These are phyloP conservation scores for Momotus momota DNA, from an alignment of 2,797 vertebrate species.

Conservation along the genomic window DNA sequence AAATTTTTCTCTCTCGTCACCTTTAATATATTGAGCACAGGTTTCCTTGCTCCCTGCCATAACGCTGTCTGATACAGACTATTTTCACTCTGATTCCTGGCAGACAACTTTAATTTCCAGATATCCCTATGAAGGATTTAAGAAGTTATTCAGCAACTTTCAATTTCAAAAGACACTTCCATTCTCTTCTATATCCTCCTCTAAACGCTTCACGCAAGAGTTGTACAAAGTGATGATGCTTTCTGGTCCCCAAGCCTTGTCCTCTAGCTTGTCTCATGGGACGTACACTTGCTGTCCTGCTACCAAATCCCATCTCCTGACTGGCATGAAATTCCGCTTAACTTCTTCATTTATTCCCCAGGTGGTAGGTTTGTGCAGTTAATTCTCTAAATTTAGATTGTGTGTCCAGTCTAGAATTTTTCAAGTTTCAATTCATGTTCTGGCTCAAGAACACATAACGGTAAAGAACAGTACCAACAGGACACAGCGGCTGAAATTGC, in stretches of 20 bases:
- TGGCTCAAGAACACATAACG: neutral
- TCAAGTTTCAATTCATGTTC: neutral
- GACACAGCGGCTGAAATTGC: neutral
- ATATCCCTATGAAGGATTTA: neutral
- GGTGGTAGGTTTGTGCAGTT: neutral
- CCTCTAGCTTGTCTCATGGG: neutral
- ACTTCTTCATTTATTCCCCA: neutral
- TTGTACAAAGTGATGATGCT: neutral
- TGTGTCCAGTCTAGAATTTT: neutral
- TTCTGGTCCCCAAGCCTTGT: neutral
- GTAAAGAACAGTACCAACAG: neutral
- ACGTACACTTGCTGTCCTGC: rapidly evolving
- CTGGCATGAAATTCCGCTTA: neutral
- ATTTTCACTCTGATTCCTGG: neutral
- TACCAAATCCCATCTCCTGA: neutral
- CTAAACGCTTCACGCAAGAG: neutral
- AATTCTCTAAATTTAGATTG: neutral
- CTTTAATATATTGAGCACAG: neutral
- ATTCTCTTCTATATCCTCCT: neutral
- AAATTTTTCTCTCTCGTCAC: neutral
- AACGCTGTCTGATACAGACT: neutral
- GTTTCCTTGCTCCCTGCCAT: rapidly evolving
- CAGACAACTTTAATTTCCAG: neutral
- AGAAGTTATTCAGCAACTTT: neutral
- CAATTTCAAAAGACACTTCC: neutral